These are phyloP conservation scores for Cyrtorhinus lividipennis DNA, from an alignment of 1,140 invertebrate species.

Conservation along the genomic window DNA sequence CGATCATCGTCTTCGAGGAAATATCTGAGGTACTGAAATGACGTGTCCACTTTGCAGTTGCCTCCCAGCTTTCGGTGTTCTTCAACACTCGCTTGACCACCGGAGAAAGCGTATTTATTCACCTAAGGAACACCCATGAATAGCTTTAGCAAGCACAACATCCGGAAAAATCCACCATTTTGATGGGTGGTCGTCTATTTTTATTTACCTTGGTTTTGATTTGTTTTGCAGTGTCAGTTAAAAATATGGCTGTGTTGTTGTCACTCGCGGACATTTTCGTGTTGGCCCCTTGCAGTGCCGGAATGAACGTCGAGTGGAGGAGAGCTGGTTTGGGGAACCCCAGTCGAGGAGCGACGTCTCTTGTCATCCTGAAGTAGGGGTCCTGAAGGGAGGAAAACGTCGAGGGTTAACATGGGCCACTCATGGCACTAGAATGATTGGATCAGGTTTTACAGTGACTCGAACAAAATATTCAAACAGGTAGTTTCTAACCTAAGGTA, in stretches of 20 bases:
- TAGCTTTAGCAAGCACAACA: constrained; percentile 11
- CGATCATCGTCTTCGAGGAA: constrained; percentile 90
- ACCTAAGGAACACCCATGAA: constrained; percentile 48
- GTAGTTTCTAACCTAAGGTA: no score
- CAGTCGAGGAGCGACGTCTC: constrained; percentile 86
- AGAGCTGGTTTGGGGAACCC: constrained; percentile 85
- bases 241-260: constrained; percentile 81
- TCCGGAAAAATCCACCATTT: no score
- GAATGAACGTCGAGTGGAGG: constrained; percentile 88
- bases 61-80: constrained; percentile 84
- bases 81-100: constrained; percentile 83
- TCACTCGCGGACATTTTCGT: constrained; percentile 98
- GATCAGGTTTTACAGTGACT: background rate
- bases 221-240: constrained; percentile 90
- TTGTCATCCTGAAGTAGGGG: constrained; percentile 96
- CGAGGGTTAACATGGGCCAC: background rate
- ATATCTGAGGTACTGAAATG: constrained; percentile 90
- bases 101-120: constrained; percentile 98
- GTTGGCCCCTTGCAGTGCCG: constrained; percentile 87
- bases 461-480: no score
- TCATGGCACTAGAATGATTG: background rate
- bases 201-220: constrained; percentile 92
- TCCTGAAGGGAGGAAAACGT: constrained; percentile 46
- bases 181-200: no score
- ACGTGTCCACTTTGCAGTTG: constrained; percentile 89